Evolutionary conservation across 2,888 invertebrate genomes (phyloP), one percentile per base, ranked within the genome.

Genomic region (Antheraea yamamai): DNA sequence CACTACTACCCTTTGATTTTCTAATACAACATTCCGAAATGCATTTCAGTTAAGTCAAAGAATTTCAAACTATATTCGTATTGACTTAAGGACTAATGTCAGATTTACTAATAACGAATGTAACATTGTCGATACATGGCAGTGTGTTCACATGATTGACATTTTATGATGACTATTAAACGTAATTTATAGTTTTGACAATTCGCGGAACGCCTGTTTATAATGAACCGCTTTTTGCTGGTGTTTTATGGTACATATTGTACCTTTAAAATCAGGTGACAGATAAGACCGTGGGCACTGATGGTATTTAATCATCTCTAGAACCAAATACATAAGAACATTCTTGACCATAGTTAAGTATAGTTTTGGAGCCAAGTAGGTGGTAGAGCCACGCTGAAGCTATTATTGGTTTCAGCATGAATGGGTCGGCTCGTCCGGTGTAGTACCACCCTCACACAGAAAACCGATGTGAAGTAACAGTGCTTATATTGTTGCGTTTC

Each of bases 161-260:
- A 80, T 89, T 92, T 92, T 90, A 91, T 83, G 89, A 85, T 81
- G 80, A 83, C 80, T 85, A 84, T 86, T 85, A 85, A 88, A 87
- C 84, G 84, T 86, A 89, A 90, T 92, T 92, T 93, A 93, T 91
- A 88, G 85, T 84, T 84, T 80, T 84, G 77, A 82, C 82, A 90
- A 91, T 94, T 94, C 94, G 91, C 92, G 84, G 93, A 93, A 94
- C 87, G 84, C 77, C 81, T 84, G 87, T 87, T 89, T 88, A 70
- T 87, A 88, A 86, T 87, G 81, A 77, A 86, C 85, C 87, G 87
- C 85, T 88, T 88, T 85, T 89, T 91, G 86, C 77, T 74, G 77
- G 80, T 82, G 82, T 87, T 88, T 88, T 88, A 87, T 82, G 81
- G 76, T 78, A 73, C 76, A 79, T 78, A 85, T 79, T 82, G 85